Evolutionary conservation across 2,797 vertebrate genomes (phyloP).

Genomic region (Nyctibius grandis): DNA sequence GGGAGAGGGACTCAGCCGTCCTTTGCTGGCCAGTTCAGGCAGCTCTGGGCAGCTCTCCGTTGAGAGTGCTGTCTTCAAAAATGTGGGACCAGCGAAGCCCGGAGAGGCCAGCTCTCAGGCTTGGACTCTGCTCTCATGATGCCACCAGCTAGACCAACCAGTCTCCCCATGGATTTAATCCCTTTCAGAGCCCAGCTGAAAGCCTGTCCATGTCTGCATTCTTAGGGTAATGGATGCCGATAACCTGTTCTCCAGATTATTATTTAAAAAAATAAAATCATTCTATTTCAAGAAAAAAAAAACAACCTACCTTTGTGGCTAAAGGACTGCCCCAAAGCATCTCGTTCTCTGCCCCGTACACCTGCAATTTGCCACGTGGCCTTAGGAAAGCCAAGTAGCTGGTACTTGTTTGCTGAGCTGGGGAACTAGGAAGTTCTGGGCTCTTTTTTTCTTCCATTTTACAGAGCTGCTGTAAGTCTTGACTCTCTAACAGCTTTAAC

Average conservation of each 20-base stretch:
- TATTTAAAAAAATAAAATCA: neutral
- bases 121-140: neutral
- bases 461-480: neutral
- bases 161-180: neutral
- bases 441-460: neutral
- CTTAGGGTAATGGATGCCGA: neutral
- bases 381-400: neutral
- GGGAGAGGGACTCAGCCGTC: neutral
- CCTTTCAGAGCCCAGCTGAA: neutral
- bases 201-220: accelerated
- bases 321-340: neutral
- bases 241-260: neutral
- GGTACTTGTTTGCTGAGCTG: neutral
- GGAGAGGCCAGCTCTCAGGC: neutral
- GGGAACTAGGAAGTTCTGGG: neutral
- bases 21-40: neutral
- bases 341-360: neutral
- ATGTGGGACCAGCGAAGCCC: accelerated
- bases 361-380: accelerated
- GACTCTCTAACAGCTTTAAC: neutral
- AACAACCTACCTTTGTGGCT: neutral
- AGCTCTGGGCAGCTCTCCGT: neutral
- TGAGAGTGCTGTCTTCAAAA: neutral
- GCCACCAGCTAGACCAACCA: neutral
- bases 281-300: neutral